Percentiles rank a stretch among this genome's conserved stretches.
phyloP scores from a whole-genome alignment of 2,888 invertebrate genomes.

The Cacoxenus indagator region DNA sequence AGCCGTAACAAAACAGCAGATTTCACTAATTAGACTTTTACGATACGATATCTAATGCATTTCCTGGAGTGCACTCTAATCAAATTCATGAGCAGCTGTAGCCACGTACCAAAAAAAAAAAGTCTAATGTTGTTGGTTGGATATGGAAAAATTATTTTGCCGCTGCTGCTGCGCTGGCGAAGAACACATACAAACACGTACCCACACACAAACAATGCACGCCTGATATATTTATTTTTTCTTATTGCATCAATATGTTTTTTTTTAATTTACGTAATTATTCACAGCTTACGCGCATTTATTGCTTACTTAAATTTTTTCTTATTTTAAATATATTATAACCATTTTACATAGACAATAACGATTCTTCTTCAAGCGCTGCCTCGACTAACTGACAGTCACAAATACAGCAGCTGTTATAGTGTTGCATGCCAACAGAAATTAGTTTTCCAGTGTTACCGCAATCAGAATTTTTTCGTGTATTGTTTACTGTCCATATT shows the following conservation, averaged over 20 bases:
- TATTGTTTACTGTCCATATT: too few species aligned
- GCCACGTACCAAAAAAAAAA: constrained; percentile 6
- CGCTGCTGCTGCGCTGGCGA: neutral
- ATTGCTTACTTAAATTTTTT: constrained; percentile 1
- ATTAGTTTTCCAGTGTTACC: neutral
- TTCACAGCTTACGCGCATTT: neutral
- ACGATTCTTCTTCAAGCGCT: neutral
- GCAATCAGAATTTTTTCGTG: neutral
- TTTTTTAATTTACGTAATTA: neutral
- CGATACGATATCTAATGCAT: neutral
- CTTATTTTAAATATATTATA: constrained; percentile 1
- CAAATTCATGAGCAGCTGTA: neutral
- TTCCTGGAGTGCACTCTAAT: neutral
- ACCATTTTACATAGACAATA: neutral
- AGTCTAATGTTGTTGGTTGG: neutral
- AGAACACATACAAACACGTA: neutral
- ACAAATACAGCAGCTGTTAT: neutral
- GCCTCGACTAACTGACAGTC: neutral
- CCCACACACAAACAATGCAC: neutral
- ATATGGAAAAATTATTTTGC: constrained; percentile 4
- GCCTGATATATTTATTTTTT: neutral
- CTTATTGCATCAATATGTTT: neutral
- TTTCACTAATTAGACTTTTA: neutral
- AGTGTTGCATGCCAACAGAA: neutral
- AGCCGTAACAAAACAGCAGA: neutral